phyloP scores from a whole-genome alignment of 92 coral and sea anemone species.

The Bergia puertoricense region DNA sequence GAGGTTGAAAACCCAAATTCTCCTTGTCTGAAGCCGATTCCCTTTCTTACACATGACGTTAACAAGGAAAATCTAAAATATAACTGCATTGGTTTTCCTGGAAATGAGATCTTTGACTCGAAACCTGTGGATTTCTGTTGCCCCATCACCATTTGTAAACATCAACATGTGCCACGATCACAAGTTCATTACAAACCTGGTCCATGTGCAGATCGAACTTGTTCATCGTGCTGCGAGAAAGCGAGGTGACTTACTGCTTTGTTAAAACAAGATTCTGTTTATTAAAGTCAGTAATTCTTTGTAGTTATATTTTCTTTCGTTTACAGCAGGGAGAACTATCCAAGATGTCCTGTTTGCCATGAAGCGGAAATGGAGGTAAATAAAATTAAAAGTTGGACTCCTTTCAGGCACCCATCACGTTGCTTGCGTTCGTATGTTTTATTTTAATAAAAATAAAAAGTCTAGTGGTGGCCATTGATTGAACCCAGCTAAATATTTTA shows the following conservation, averaged over 20 bases:
- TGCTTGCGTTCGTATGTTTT: background rate
- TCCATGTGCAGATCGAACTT: background rate
- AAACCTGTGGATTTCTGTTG: background rate
- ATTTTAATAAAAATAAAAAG: no score
- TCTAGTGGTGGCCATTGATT: background rate
- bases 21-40: background rate
- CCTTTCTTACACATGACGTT: background rate
- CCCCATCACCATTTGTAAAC: background rate
- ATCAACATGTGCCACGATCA: background rate
- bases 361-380: conserved; percentile 21
- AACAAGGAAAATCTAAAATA: conserved; percentile 24
- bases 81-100: background rate
- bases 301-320: background rate
- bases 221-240: conserved; percentile 11
- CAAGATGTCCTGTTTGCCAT: conserved; percentile 8
- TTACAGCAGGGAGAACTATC: conserved; percentile 13
- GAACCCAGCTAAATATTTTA: no score
- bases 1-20: background rate
- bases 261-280: background rate
- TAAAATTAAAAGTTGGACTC: no score
- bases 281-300: background rate
- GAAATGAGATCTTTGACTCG: background rate
- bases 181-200: background rate
- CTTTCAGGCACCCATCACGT: background rate
- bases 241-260: conserved; percentile 4